A percentile compares a stretch with the other conserved stretches of the same genome.
These are phyloP conservation scores for Liopterus haemorrhoidalis DNA, from an alignment of 2,888 invertebrate genomes.

Conservation along the genomic window DNA sequence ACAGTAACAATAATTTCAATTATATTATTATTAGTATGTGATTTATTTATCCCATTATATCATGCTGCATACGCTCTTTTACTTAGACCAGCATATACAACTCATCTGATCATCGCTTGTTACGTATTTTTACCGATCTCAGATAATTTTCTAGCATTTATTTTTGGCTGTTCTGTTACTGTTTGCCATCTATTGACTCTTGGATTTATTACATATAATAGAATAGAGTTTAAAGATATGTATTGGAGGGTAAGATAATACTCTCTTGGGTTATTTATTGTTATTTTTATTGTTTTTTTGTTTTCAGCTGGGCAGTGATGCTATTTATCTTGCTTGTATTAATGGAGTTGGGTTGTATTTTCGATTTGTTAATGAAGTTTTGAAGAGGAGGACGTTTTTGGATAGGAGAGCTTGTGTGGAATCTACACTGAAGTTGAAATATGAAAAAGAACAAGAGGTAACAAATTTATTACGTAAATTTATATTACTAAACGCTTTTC, in stretches of 20 bases:
- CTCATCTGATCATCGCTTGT: conserved; percentile 67
- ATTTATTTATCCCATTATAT: conserved; percentile 61
- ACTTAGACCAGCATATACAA: conserved; percentile 64
- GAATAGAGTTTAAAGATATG: conserved; percentile 33
- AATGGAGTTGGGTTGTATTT: conserved; percentile 84
- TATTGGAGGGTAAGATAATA: conserved; percentile 44
- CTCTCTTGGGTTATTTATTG: conserved; percentile 1
- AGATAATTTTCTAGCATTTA: conserved; percentile 62
- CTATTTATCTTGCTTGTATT: conserved; percentile 64
- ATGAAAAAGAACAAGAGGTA: conserved; percentile 82
- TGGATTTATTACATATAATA: conserved; percentile 51
- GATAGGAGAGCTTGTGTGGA: conserved; percentile 82
- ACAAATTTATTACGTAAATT: too few relatives aligned
- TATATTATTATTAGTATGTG: conserved; percentile 48
- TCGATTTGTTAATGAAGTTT: conserved; percentile 81
- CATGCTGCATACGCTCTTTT: conserved; percentile 49
- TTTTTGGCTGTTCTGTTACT: conserved; percentile 65
- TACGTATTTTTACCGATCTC: conserved; percentile 81
- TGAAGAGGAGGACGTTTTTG: conserved; percentile 78
- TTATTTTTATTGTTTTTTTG: conserved; percentile 12
- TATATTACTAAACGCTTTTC: too few relatives aligned
- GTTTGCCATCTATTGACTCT: conserved; percentile 57
- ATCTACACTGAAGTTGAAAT: conserved; percentile 72
- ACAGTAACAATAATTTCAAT: conserved; percentile 44
- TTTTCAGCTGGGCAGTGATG: conserved; percentile 52